Evolutionary conservation across 2,888 invertebrate species (phyloP), one percentile per base, ranked within the genome.

Genomic region (Limnephilus auricula): DNA sequence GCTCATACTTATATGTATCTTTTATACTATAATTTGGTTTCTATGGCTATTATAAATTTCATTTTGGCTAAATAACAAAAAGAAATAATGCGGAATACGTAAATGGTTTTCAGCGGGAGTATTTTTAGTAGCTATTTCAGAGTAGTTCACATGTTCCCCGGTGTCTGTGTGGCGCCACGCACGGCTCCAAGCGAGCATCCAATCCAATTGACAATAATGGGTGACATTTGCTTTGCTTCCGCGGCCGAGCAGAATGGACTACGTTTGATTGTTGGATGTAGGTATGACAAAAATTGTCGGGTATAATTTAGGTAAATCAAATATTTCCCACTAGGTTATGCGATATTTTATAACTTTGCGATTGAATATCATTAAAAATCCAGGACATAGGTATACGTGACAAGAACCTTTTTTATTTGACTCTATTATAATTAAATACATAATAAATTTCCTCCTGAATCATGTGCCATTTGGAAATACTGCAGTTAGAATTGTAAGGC

Each of bases 201-300:
- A 80, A 31, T 80, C 32, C 80, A 80, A 80, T 80, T 32, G 80
- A 80, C 31, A 80, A 80, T 80, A 80, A 80, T 80, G 80, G 80
- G 80, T 32, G 80, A 6, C 31, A 30, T 80, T 80, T 80, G 80
- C 32, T 12, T 31, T 32, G 37, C 84, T 84, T 40, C 84, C 84
- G 84, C 12, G 32, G 32, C 84, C 18, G 65, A 65, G 25, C 65
- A 65, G 65, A 65, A 65, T 65, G 65, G 65, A 65, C 65, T 65
- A 25, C 65, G 25, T 65, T 65, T 65, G 65, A 65, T 65, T 65
- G 65, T 65, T 65, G 65, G 65, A 9, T 25, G 10, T 25, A 9
- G 6, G 10, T 25, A 2, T 4, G 25, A 65, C 65, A 6, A n/a
- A 65, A 65, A 65, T 65, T 65, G n/a, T 65, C 65, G 65, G 65